A percentile compares a stretch with the other conserved stretches of the same genome.
These are phyloP conservation scores for Chelonia mydas DNA, from an alignment of 2,797 vertebrate genomes.

Conservation along the genomic window DNA sequence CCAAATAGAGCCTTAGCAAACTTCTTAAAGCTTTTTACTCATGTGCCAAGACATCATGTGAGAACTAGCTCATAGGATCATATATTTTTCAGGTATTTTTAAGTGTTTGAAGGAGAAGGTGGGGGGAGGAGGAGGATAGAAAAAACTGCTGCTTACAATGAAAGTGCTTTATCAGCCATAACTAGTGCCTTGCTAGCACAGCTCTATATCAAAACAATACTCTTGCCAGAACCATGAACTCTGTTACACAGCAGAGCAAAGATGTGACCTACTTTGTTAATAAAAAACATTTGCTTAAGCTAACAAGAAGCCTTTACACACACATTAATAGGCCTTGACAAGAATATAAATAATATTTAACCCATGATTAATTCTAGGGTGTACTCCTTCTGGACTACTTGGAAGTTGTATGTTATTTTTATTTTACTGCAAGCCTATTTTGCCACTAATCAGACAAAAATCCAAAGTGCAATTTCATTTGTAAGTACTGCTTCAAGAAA, in stretches of 20 bases:
- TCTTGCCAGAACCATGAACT: neutral
- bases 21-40: neutral
- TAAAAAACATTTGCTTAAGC: neutral
- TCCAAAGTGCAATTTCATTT: conserved; percentile 31
- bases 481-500: neutral
- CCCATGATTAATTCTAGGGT: conserved; percentile 33
- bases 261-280: neutral
- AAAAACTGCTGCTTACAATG: conserved; percentile 44
- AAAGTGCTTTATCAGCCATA: conserved; percentile 46
- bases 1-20: neutral
- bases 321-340: neutral
- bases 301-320: neutral
- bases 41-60: neutral
- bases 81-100: neutral
- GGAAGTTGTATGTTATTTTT: neutral
- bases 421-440: conserved; percentile 48
- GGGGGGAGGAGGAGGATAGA: neutral
- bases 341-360: neutral
- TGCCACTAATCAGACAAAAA: conserved; percentile 54
- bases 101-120: neutral
- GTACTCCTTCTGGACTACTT: neutral
- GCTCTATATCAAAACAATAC: conserved; percentile 31
- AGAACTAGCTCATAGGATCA: conserved; percentile 23
- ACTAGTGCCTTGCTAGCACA: neutral
- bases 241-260: conserved; percentile 35